phyloP scores from a whole-genome alignment of 1,140 invertebrate genomes.

The Idris sp. region DNA sequence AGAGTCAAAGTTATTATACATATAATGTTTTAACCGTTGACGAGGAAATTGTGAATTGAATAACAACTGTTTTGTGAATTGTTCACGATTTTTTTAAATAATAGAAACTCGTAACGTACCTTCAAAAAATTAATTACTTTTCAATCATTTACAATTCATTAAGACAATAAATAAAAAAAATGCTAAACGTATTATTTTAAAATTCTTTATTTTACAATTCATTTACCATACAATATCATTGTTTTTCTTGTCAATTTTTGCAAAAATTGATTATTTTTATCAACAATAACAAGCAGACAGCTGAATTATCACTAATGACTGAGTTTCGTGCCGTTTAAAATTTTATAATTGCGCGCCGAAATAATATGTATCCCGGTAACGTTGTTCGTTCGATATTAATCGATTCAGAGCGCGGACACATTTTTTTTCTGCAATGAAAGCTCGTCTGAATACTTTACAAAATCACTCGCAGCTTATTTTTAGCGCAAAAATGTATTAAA shows the following conservation, averaged over 20 bases:
- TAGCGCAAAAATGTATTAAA: too few relatives aligned
- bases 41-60: conserved; percentile 23
- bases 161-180: too few relatives aligned
- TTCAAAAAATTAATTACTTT: neutral
- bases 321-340: conserved; percentile 1
- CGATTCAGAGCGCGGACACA: neutral
- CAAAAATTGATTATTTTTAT: neutral
- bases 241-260: too few relatives aligned
- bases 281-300: neutral
- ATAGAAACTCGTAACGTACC: conserved; percentile 2
- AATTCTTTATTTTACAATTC: too few relatives aligned
- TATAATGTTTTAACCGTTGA: conserved; percentile 10
- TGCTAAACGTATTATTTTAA: too few relatives aligned
- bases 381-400: neutral
- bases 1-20: conserved; percentile 9
- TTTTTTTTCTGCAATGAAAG: neutral
- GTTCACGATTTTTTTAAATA: conserved; percentile 12
- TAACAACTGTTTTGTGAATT: too few relatives aligned
- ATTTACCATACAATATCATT: too few relatives aligned
- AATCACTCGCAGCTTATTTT: too few relatives aligned
- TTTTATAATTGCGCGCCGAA: conserved; percentile 1
- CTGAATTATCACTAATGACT: neutral
- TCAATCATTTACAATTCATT: neutral
- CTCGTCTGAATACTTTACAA: too few relatives aligned
- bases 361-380: conserved; percentile 3